A percentile compares a stretch with the other conserved stretches of the same genome.
Conservation (phyloP, 2,113 vertebrate genomes). For the Peromyscus maniculatus region DNA sequence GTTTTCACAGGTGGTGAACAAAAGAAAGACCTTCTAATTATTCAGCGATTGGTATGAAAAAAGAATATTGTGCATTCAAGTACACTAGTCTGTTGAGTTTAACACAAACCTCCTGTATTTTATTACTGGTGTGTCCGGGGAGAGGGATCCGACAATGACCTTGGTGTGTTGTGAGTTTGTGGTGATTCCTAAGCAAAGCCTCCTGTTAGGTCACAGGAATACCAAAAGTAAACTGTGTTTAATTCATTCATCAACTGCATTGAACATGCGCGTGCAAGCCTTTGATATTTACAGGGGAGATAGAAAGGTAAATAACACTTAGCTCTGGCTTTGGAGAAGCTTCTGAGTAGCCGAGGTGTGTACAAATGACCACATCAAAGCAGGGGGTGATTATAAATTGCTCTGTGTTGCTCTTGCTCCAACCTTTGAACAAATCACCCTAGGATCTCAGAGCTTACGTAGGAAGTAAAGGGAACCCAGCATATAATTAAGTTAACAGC, state of each 20-base stretch:
- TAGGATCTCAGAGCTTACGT: not conserved
- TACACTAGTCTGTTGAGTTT: not conserved
- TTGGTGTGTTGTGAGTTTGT: not conserved
- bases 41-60: not conserved
- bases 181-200: not conserved
- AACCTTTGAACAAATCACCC: constrained; percentile 44
- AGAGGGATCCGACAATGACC: not conserved
- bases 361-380: constrained; percentile 28
- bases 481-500: not conserved
- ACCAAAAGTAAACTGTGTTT: not conserved
- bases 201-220: not conserved
- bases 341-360: constrained; percentile 20
- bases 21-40: constrained; percentile 48
- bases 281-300: constrained; percentile 5
- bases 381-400: not conserved
- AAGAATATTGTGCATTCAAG: constrained; percentile 34
- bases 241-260: not conserved
- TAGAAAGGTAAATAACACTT: constrained; percentile 33
- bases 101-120: constrained; percentile 37
- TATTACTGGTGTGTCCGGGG: not conserved
- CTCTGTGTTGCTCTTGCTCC: constrained; percentile 3
- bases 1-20: not conserved
- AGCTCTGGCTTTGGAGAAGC: constrained; percentile 26
- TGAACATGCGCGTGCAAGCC: not conserved
- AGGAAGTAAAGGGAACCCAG: constrained; percentile 31